Evolutionary conservation across 1,140 invertebrate genomes (phyloP).

Genomic region (Lepidurus arcticus): DNA sequence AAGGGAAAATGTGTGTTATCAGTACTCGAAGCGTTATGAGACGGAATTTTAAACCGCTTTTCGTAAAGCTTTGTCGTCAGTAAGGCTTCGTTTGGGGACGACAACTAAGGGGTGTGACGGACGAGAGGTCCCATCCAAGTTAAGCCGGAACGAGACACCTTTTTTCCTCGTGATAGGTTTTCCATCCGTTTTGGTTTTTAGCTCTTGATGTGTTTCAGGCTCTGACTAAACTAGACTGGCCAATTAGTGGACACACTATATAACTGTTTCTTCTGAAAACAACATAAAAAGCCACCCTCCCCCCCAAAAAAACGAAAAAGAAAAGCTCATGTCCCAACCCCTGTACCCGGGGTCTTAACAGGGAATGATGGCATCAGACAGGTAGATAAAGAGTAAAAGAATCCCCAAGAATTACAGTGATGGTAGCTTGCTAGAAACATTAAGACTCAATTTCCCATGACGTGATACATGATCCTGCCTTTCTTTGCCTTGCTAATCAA

Average conservation of each 20-base stretch:
- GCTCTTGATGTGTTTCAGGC: too few relatives aligned
- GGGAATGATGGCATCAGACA: neutral
- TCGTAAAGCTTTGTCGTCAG: neutral
- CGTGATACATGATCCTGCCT: neutral
- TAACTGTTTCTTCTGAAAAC: too few relatives aligned
- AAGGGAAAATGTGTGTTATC: too few relatives aligned
- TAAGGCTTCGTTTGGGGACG: neutral
- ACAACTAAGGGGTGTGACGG: neutral
- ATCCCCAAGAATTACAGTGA: neutral
- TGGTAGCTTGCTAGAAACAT: neutral
- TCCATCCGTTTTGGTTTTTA: neutral
- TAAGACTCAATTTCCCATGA: neutral
- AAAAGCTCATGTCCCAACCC: too few relatives aligned
- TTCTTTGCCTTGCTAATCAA: slow-evolving; percentile 9
- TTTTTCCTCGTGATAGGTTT: neutral
- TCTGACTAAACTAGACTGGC: too few relatives aligned
- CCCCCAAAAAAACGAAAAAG: too few relatives aligned
- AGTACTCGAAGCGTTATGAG: too few relatives aligned
- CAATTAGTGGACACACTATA: too few relatives aligned
- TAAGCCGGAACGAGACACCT: neutral
- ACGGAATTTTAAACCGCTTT: neutral
- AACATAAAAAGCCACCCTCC: too few relatives aligned
- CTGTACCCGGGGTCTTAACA: neutral
- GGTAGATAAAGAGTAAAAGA: neutral
- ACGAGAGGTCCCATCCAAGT: neutral